phyloP scores from a whole-genome alignment of 30 jellyfish, hydroid and myxozoan genomes.

The Aurelia aurita region DNA sequence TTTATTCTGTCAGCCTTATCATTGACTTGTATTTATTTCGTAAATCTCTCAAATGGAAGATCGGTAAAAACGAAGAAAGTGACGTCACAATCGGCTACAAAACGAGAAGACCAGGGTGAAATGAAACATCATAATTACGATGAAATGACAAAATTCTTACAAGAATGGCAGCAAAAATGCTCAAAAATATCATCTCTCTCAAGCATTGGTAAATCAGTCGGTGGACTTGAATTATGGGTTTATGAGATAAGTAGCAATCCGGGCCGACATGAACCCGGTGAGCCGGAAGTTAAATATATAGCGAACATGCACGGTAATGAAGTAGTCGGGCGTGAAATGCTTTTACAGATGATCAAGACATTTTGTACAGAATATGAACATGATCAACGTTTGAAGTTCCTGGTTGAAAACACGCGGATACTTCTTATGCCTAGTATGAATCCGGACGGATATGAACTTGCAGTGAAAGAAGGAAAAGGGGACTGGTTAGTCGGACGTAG shows the following conservation, averaged over 20 bases:
- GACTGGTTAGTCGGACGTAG: constrained; percentile 97
- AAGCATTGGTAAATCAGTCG: constrained; percentile 90
- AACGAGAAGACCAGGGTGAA: constrained; percentile 35
- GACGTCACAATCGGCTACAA: constrained; percentile 12
- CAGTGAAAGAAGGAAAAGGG: constrained; percentile 83
- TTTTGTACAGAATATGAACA: constrained; percentile 73
- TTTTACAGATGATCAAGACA: constrained; percentile 61
- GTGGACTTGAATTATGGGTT: constrained; percentile 93
- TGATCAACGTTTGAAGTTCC: constrained; percentile 59
- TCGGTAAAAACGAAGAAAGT: constrained; percentile 16
- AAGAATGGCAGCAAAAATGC: constrained; percentile 68
- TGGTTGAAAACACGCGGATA: constrained; percentile 91
- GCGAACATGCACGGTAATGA: constrained; percentile 99
- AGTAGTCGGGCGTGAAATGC: constrained; percentile 96
- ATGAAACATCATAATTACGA: constrained; percentile 87
- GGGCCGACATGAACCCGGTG: constrained; percentile 88
- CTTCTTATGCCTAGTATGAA: constrained; percentile 99
- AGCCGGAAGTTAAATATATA: constrained; percentile 93
- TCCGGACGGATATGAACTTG: constrained; percentile 98
- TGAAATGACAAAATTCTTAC: constrained; percentile 66
- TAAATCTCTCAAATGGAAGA: not conserved
- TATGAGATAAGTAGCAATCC: constrained; percentile 89
- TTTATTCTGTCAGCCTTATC: too few relatives aligned
- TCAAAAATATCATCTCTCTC: constrained; percentile 76
- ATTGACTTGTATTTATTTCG: too few relatives aligned